Conservation (phyloP, 2,113 vertebrate genomes). For the Thermophis baileyi region DNA sequence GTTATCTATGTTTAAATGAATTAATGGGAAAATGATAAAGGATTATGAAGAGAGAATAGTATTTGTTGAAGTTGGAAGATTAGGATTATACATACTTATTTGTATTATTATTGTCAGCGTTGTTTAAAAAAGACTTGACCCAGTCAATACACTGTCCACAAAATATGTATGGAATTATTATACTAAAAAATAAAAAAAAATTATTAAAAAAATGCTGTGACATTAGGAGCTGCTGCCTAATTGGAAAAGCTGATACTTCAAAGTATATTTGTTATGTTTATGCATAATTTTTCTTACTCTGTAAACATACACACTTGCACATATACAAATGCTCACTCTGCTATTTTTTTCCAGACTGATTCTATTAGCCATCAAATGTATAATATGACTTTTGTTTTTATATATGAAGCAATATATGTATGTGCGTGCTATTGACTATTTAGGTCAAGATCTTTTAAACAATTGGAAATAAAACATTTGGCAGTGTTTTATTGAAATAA, state of each 20-base stretch:
- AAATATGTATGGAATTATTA: no score
- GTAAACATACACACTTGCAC: background rate
- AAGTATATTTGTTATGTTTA: background rate
- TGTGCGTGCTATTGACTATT: background rate
- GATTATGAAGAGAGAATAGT: no score
- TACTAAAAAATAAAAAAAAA: no score
- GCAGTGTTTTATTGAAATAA: background rate
- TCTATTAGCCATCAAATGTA: background rate
- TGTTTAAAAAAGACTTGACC: no score
- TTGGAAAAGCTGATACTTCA: background rate
- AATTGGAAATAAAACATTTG: background rate
- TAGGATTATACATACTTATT: no score
- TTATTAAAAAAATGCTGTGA: background rate
- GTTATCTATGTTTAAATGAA: no score
- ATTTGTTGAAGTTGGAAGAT: no score
- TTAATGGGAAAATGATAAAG: no score
- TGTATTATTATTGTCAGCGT: no score
- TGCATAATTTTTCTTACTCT: background rate
- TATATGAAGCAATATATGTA: background rate
- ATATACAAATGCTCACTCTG: background rate
- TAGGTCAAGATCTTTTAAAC: background rate
- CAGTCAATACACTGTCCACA: no score
- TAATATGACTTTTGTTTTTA: background rate
- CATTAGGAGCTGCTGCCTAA: background rate
- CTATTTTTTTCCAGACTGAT: background rate